Conservation (phyloP, 2,797 vertebrate genomes). For the Melanotaenia trifasciata region DNA sequence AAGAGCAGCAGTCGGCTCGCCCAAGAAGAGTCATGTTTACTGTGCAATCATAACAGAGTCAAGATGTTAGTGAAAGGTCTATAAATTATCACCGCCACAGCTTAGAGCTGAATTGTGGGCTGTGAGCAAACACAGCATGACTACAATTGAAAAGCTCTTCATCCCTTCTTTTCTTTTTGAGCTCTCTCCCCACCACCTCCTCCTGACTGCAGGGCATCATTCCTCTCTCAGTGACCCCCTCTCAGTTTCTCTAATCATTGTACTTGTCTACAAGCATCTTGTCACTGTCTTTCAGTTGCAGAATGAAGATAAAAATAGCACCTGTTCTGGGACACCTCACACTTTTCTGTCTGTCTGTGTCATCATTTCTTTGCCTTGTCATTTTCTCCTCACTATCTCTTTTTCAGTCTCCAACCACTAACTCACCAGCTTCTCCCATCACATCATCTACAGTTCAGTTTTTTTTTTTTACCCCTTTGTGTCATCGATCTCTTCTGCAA, state of each 20-base stretch:
- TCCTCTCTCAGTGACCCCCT: conserved; percentile 37
- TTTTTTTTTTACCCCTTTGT: conserved; percentile 21
- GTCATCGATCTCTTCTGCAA: conserved; percentile 55
- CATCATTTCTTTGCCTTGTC: conserved; percentile 54
- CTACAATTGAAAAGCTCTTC: conserved; percentile 22
- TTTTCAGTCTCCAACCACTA: conserved; percentile 33
- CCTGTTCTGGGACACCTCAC: conserved; percentile 30
- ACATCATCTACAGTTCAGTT: conserved; percentile 21
- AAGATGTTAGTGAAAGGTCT: conserved; percentile 52
- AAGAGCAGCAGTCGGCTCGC: conserved; percentile 33
- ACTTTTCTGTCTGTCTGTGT: conserved; percentile 33
- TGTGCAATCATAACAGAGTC: conserved; percentile 57
- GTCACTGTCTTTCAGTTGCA: conserved; percentile 47
- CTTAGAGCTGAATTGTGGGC: conserved; percentile 46
- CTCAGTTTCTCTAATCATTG: conserved; percentile 49
- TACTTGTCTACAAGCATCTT: conserved; percentile 36
- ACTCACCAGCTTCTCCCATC: conserved; percentile 40
- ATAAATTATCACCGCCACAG: conserved; percentile 52
- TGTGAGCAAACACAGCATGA: conserved; percentile 43
- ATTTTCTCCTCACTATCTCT: conserved; percentile 48
- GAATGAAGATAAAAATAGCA: conserved; percentile 58
- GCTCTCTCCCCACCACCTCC: conserved; percentile 20
- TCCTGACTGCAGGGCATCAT: conserved; percentile 22
- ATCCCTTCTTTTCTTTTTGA: conserved; percentile 16
- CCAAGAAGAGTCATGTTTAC: conserved; percentile 58